Base-by-base conservation (phyloP, 2,797 vertebrate genomes). In the Austrolebias charrua region DNA sequence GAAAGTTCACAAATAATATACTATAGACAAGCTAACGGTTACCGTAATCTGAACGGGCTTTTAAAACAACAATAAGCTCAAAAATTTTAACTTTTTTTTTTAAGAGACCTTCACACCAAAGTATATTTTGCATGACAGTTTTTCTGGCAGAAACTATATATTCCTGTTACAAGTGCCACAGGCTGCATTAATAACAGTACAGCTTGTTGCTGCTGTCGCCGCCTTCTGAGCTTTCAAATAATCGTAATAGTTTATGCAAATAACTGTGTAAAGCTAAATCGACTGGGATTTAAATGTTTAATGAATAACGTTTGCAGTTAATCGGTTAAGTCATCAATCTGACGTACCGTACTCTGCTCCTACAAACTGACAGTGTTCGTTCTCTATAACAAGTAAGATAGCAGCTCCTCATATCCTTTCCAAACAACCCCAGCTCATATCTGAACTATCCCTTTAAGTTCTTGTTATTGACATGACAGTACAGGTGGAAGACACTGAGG, bases 401-500 rank as follows among this genome's bases (percentile, higher is more conserved):
- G 38, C 12, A 40, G 12, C 12, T 40, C 38, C 38, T 40, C 38
- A 40, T 13, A 40, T 12, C 10, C 38, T 40, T 11, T 12, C 38
- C 38, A 13, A 11, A 40, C 38, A 40, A 40, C 38, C 11, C 4
- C 4, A 7, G 7, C 10, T 35, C 6, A 35, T 6, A 35, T 7
- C 33, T 35, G 40, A 44, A 44, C 44, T 46, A 9, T 18, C 9
- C 38, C 7, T 46, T 46, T 15, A 20, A 42, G 48, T 28, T 18
- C 14, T 52, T 12, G 14, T 40, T 11, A 4, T 40, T 40, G 38
- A 40, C 38, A 12, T 40, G 38, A 40, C 38, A 33, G 24, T 24
- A 24, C 24, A 24, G 24, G 33, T 8, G 66, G 76, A 29, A 29
- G 50, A 16, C 5, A 3, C 50, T 45, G 19, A 63, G 51, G 38